Evolutionary conservation across 2,113 vertebrate genomes (phyloP).

Genomic region (Nothobranchius furzeri): DNA sequence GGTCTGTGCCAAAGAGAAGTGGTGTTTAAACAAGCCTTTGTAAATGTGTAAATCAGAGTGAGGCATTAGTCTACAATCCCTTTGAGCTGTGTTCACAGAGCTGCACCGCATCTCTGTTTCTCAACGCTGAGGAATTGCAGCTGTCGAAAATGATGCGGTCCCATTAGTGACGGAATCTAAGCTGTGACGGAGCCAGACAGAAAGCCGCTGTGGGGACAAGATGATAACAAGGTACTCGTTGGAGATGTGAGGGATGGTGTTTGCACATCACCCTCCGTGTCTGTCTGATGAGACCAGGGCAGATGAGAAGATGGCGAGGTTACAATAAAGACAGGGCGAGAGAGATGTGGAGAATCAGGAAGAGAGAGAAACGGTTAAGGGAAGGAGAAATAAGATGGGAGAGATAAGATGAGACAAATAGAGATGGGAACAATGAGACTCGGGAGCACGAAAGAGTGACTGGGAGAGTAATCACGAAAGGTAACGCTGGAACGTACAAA

Average conservation of each 20-base stretch:
- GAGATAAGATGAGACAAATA: constrained; percentile 60
- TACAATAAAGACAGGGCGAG: constrained; percentile 44
- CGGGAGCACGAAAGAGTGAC: constrained; percentile 40
- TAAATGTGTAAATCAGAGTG: constrained; percentile 64
- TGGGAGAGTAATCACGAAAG: constrained; percentile 42
- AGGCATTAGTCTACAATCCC: constrained; percentile 58
- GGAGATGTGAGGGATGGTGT: constrained; percentile 70
- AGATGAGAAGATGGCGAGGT: constrained; percentile 47
- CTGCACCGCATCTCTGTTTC: constrained; percentile 57
- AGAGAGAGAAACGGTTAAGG: constrained; percentile 14
- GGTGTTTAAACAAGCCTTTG: constrained; percentile 41
- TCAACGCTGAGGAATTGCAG: constrained; percentile 66
- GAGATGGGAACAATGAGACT: constrained; percentile 45
- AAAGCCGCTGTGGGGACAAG: constrained; percentile 65
- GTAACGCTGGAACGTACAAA: constrained; percentile 33
- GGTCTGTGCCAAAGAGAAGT: constrained; percentile 28
- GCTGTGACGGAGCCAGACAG: constrained; percentile 56
- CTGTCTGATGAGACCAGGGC: constrained; percentile 52
- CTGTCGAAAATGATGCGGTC: constrained; percentile 65
- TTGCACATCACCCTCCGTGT: constrained; percentile 48
- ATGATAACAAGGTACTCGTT: constrained; percentile 76
- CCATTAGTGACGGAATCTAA: constrained; percentile 72
- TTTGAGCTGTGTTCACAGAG: constrained; percentile 49
- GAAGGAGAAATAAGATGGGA: constrained; percentile 26
- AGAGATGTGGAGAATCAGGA: constrained; percentile 29